Evolutionary conservation across 1,140 invertebrate species (phyloP), one percentile per base, ranked within the genome.

Genomic region (Tetraneura akinire): DNA sequence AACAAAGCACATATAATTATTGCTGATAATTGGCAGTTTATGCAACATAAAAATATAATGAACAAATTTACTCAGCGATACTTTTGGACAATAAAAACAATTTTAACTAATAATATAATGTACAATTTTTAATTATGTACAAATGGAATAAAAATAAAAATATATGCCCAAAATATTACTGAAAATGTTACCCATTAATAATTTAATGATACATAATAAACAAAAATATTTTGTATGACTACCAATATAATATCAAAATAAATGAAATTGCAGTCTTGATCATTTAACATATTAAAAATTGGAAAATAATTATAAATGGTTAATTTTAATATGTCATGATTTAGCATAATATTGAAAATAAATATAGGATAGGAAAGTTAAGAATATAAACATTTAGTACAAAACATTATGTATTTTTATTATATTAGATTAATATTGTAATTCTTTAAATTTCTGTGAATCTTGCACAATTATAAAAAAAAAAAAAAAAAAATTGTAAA

Each of bases 31-130:
- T 71, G 47, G 26, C 68, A 71, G 68, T 71, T 71, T 13, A 71
- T 71, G 47, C 68, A 71, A 71, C 45, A 71, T 51, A 71, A 51
- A 71, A 71, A 71, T 70, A 70, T 51, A 51, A 71, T 51, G 23
- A 51, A 71, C 45, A 71, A 71, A 51, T 71, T 51, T 14, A 49
- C 26, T n/a, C 68, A 51, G 16, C 4, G 10, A 51, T n/a, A 71
- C 4, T 51, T 18, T 51, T 71, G 68, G 68, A 71, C 47, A 49
- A 26, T 18, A 37, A 42, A n/a, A 70, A 70, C 45, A 32, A 71
- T n/a, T 51, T n/a, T 10, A 68, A 71, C 26, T 29, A 49, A 49
- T n/a, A 49, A 71, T 29, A 70, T 45, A 70, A 70, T 70, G 10
- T 57, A 57, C 23, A 62, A 10, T 62, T 62, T 5, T 62, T 18